These are phyloP conservation scores for Neuroterus valhalla DNA, from an alignment of 1,140 invertebrate species.

Conservation along the genomic window DNA sequence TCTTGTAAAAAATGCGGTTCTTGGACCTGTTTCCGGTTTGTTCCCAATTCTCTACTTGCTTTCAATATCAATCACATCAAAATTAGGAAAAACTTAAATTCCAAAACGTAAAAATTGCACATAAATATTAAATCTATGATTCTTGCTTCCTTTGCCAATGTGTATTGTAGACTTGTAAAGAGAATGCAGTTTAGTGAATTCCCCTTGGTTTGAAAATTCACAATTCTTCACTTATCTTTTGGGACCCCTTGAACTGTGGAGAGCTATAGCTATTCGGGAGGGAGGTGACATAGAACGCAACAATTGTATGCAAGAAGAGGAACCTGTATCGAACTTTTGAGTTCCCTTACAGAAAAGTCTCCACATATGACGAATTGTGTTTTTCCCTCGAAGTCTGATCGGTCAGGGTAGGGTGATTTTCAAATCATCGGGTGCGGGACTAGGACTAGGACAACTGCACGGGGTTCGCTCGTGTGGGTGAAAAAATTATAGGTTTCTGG, in stretches of 20 bases:
- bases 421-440: background rate
- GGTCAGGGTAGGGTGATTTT: constrained; percentile 1
- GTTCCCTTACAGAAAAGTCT: too few species aligned
- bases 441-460: constrained; percentile 19
- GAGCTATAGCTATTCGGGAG: background rate
- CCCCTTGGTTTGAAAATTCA: background rate
- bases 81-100: too few species aligned
- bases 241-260: background rate
- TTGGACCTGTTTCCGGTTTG: too few species aligned
- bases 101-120: too few species aligned
- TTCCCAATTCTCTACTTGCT: too few species aligned
- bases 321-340: background rate
- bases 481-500: constrained; percentile 25
- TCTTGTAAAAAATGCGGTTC: too few species aligned
- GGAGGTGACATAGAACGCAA: background rate
- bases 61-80: too few species aligned
- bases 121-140: too few species aligned
- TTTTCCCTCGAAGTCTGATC: background rate
- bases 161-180: background rate
- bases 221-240: constrained; percentile 2
- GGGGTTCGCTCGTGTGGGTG: background rate
- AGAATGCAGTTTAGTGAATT: background rate
- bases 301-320: background rate
- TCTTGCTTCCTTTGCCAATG: background rate
- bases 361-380: constrained; percentile 10